phyloP scores from a whole-genome alignment of 2,113 vertebrate genomes.

The Ochotona princeps region DNA sequence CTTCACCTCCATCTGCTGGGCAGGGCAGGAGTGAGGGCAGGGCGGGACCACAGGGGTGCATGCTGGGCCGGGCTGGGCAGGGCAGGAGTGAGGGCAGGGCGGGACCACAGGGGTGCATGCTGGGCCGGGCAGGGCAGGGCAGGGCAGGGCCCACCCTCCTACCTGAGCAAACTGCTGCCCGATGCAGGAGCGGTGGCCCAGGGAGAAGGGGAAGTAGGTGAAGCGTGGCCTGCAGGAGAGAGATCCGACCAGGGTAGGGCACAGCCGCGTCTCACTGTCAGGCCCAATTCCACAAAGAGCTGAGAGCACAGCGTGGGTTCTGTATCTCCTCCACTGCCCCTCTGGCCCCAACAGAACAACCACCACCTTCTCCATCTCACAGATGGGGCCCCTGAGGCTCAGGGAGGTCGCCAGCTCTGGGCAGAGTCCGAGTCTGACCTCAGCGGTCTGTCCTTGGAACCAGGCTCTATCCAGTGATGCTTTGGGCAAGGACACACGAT shows the following conservation, averaged over 20 bases:
- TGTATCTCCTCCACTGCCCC: not conserved
- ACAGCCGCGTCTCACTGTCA: not conserved
- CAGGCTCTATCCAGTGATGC: not conserved
- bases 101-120: too few species aligned
- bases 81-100: rapidly evolving
- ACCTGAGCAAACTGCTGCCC: constrained; percentile 95
- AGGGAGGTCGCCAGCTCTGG: not conserved
- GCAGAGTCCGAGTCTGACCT: not conserved
- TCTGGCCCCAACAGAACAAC: not conserved
- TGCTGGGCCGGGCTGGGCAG: rapidly evolving
- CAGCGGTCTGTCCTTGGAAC: not conserved
- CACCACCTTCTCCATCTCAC: not conserved
- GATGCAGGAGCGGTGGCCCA: constrained; percentile 93
- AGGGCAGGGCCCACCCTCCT: not conserved
- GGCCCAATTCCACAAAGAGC: too few species aligned
- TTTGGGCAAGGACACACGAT: rapidly evolving
- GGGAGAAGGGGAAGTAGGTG: constrained; percentile 91
- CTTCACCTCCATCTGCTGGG: constrained; percentile 93
- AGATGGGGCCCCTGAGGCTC: not conserved
- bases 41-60: too few species aligned
- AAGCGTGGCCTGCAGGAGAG: constrained; percentile 81
- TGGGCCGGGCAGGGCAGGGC: too few species aligned
- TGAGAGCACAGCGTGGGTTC: too few species aligned
- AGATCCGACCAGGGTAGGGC: not conserved
- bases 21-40: rapidly evolving